Evolutionary conservation across 2,113 vertebrate species (phyloP), one percentile per base, ranked within the genome.

Genomic region (Noturus placidus): DNA sequence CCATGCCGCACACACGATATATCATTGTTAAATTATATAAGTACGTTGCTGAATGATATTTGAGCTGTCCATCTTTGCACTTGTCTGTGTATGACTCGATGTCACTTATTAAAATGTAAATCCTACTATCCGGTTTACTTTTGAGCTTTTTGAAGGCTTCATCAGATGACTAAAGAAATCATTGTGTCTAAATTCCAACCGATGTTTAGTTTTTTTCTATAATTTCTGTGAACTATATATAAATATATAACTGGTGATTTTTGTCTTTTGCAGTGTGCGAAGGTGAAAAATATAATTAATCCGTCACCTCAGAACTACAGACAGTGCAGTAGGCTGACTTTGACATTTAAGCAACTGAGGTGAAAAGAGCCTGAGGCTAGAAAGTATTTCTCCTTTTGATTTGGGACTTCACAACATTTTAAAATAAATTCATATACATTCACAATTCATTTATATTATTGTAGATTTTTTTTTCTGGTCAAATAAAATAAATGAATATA

Each of bases 291-390:
- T 19, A 54, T 17, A 6, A 30, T 30, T 54, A 54, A 79, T 54
- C 27, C 0, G 15, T 54, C n/a, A 10, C 15, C 13, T n/a, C 5
- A 30, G 14, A 78, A 54, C 25, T 54, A 79, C n/a, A 78, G 50
- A 54, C 50, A 30, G 15, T 54, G 15, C 76, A 19, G 76, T 19
- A 54, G 6, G 33, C 76, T 56, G 50, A 54, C 27, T 30, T 6
- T 79, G 76, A 35, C 56, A 59, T 81, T 59, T 57, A 61, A 42
- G 79, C 20, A 81, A 25, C 17, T 57, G 78, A 57, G 74, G 74
- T 77, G 25, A 77, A 77, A 80, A 57, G 78, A 56, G 20, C 30
- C 50, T 35, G 52, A 20, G 10, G n/a, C 30, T 30, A 33, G 78
- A 35, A 33, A 20, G 78, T 35, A 57, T 30, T 56, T 33, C n/a